Evolutionary conservation across 2,888 invertebrate species (phyloP), one percentile per base, ranked within the genome.

Genomic region (Scaptomyza cyrtandrae): DNA sequence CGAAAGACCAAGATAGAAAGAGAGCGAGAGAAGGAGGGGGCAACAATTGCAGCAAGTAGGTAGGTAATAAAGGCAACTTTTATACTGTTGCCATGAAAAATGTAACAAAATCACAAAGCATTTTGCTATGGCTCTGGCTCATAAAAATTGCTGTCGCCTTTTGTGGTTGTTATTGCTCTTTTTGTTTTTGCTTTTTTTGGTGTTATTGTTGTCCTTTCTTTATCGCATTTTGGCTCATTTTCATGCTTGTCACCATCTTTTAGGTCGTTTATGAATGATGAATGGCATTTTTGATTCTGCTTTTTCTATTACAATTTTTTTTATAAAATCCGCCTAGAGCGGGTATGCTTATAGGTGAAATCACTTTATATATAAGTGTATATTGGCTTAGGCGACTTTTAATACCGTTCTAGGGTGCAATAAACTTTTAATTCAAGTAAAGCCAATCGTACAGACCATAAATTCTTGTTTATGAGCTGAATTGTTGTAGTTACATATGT

Each of bases 41-140:
- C 29, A 56, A 49, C 53, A 64, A 69, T 63, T 71, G 78, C 80
- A 80, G 81, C 57, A 67, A 80, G 86, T 78, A 68, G 71, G 68
- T 73, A 70, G 79, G 79, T 74, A 84, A 84, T 81, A 84, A 83
- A 84, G 77, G 63, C 59, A 70, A 84, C 65, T 71, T 81, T 84
- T 83, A 81, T 84, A 86, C 81, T 79, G 79, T 73, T 79, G 71
- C 77, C 77, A 84, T 81, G 79, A 84, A 86, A 78, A 79, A 73
- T 79, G 79, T 77, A 81, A 86, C 71, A 86, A 79, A 83, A 84
- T 84, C 81, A 79, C 86, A 83, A 86, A 80, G 81, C 81, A 82
- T 86, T 86, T 83, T 65, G 58, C 68, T 64, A 57, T 68, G 69
- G 64, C 52, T 19, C 19, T 19, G 19, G 73, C 68, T 72, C 80